Evolutionary conservation across 2,113 vertebrate species (phyloP), one percentile per base, ranked within the genome.

Genomic region (Ahaetulla prasina): DNA sequence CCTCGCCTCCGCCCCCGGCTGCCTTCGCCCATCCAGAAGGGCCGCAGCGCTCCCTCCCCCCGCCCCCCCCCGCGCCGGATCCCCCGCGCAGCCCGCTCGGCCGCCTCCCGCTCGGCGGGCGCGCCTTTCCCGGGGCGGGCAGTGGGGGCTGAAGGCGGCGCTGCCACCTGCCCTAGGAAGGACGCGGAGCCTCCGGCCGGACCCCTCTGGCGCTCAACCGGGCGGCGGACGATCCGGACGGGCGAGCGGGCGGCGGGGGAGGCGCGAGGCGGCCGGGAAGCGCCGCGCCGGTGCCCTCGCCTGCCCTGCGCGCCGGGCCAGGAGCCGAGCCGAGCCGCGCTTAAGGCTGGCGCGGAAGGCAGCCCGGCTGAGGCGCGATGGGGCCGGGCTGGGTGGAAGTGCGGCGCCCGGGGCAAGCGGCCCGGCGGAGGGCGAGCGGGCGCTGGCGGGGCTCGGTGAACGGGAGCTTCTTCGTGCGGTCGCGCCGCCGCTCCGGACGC

Each of bases 141-240:
- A 90, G 95, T 94, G 94, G 96, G 96, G 96, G 6, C 95, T 95
- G 96, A 55, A 87, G 96, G 52, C 90, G 95, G 95, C 95, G 95
- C 95, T 86, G 95, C 97, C 98, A 98, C 98, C 98, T 98, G 98
- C 97, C 97, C 98, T 98, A 97, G 98, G 98, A 98, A 98, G 98
- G 98, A 98, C 98, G 98, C 98, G 98, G 97, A 95, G 97, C 95
- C 97, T 97, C 92, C 96, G 74, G 43, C 39, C 43, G 14, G n/a
- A 96, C 96, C 95, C 97, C 96, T 55, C 91, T 7, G 30, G 91
- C 55, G 23, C 27, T 16, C 3, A 43, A 23, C 3, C 18, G 39
- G 88, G 30, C 23, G 87, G 87, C 53, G 87, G 23, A 52, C 7
- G n/a, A n/a, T n/a, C n/a, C n/a, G n/a, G n/a, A n/a, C n/a, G n/a